Conservation (phyloP, 92 coral and sea anemone species). For the Epizoanthus illoricatus region DNA sequence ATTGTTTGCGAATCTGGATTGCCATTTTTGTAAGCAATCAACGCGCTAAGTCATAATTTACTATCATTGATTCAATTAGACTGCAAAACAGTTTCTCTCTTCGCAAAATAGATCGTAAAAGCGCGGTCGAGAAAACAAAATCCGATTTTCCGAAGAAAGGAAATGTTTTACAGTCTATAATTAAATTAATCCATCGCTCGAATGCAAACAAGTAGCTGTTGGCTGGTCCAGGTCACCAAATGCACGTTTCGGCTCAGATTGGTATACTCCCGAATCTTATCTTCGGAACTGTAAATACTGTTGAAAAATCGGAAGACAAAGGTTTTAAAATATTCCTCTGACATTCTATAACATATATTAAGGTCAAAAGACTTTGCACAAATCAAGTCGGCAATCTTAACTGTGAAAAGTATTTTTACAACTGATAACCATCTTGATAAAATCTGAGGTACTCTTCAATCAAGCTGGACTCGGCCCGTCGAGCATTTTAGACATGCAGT, state of each 20-base stretch:
- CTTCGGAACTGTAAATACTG: not conserved
- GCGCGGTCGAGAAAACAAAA: too few relatives aligned
- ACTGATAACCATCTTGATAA: slow-evolving; percentile 40
- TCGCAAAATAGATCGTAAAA: too few relatives aligned
- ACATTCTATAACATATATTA: not conserved
- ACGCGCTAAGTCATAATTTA: not conserved
- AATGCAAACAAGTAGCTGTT: not conserved
- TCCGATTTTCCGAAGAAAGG: too few relatives aligned
- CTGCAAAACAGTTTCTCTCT: not conserved
- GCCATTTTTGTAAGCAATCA: slow-evolving; percentile 4
- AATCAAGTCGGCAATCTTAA: not conserved
- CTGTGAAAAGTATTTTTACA: slow-evolving; percentile 21
- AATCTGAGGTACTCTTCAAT: slow-evolving; percentile 8
- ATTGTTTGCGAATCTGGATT: not conserved
- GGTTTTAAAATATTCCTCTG: not conserved
- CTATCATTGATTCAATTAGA: too few relatives aligned
- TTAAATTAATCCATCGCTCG: not conserved
- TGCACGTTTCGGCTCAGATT: too few relatives aligned
- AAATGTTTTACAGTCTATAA: too few relatives aligned
- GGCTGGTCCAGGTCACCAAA: not conserved
- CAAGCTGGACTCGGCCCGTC: not conserved
- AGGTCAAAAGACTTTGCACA: not conserved
- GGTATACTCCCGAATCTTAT: too few relatives aligned
- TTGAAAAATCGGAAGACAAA: not conserved
- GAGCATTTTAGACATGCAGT: not conserved